Conservation (phyloP, 2,797 vertebrate species). For the Momotus momota region DNA sequence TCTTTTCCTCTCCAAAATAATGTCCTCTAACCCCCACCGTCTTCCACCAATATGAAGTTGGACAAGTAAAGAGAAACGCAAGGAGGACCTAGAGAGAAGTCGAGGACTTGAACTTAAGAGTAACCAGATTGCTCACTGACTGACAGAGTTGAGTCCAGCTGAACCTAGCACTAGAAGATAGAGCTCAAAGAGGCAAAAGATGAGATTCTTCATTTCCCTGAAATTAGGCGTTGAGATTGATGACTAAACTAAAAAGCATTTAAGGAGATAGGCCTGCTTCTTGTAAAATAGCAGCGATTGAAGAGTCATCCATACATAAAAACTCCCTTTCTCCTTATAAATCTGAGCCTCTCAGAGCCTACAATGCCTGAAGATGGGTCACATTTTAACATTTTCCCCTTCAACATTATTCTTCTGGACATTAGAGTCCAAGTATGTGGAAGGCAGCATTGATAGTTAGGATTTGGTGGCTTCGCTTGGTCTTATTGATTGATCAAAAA, state of each 20-base stretch:
- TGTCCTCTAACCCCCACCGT: neutral
- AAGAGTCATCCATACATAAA: neutral
- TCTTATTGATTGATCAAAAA: neutral
- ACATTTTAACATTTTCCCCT: neutral
- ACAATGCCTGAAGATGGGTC: neutral
- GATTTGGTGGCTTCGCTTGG: neutral
- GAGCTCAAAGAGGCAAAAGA: neutral
- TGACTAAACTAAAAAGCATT: neutral
- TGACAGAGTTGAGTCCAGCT: neutral
- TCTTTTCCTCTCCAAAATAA: slow-evolving; percentile 26
- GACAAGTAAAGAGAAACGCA: slow-evolving; percentile 16
- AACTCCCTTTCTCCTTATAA: neutral
- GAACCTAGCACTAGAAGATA: neutral
- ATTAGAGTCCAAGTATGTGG: neutral
- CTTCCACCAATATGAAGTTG: neutral
- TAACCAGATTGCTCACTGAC: neutral
- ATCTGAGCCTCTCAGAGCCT: neutral
- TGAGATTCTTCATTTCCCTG: neutral
- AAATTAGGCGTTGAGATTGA: neutral
- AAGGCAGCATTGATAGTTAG: neutral
- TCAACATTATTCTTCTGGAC: neutral
- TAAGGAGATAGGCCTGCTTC: neutral
- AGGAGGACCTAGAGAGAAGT: neutral
- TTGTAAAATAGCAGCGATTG: neutral
- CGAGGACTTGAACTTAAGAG: neutral